Base-by-base conservation (phyloP, 2,797 vertebrate species). In the Lacerta bilineata region DNA sequence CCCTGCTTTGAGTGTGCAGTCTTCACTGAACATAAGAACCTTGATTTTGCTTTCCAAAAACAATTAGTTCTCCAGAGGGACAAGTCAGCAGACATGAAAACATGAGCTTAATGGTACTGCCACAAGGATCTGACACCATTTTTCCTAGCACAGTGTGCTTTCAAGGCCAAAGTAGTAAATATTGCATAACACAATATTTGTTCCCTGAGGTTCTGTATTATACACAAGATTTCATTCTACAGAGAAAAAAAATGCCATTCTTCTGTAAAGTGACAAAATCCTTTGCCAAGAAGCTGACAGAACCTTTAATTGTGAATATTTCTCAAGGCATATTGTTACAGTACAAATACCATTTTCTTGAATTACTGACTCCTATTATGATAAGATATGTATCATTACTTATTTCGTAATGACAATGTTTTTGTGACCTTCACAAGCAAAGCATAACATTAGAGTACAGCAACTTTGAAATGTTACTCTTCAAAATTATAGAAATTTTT, bases 281-380 rank as follows among this genome's bases (percentile, higher is more conserved):
- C 84, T 92, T 87, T 89, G 79, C 91, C 93, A 90, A 88, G 92
- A 93, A 90, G 5, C 78, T 93, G 93, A 90, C 90, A 94, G 79
- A 74, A 80, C 11, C 66, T 20, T 95, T 94, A 95, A 95, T 95
- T 95, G 92, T 85, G 69, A 36, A 91, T 94, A 91, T 94, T 94
- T 87, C 85, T 72, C 90, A 68, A 17, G 93, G 88, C 84, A 91
- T 90, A 89, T 11, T 74, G 23, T 78, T 92, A 91, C 64, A 88
- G 87, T 64, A 90, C 23, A 80, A 89, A 87, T 93, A 93, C 72
- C 86, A 80, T 95, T 94, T 84, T 71, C 85, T 92, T 92, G 71
- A 90, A 79, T 92, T 95, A 95, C 92, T 92, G 90, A 91, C 46
- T 87, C 86, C 83, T 92, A 86, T 80, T 90, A 93, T 89, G 74